Percentiles rank a stretch among this genome's conserved stretches.
Conservation (phyloP, 1,140 invertebrate species). For the Drosophila funebris region DNA sequence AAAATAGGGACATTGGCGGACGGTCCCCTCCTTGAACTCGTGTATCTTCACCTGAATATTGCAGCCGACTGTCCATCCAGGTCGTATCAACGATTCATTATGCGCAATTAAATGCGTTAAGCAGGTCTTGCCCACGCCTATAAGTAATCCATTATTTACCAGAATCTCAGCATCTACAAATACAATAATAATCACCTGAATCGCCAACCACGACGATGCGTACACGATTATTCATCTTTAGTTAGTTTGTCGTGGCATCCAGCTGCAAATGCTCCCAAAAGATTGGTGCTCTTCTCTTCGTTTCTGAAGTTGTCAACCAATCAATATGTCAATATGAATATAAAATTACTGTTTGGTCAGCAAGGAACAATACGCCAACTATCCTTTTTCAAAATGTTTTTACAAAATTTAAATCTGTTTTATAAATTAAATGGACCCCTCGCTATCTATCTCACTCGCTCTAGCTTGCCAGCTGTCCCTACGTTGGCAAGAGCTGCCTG, state of each 20-base stretch:
- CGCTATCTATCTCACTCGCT: too few species aligned
- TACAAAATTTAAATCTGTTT: not conserved
- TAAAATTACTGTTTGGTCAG: too few species aligned
- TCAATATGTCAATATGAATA: too few species aligned
- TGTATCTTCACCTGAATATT: slow-evolving; percentile 98
- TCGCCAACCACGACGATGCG: slow-evolving; percentile 96
- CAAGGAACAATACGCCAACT: too few species aligned
- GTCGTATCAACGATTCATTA: slow-evolving; percentile 92
- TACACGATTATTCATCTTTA: slow-evolving; percentile 85
- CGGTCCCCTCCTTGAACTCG: slow-evolving; percentile 97
- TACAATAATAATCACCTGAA: slow-evolving; percentile 88
- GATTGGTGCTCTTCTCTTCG: not conserved
- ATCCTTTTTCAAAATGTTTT: too few species aligned
- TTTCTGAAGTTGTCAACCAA: not conserved
- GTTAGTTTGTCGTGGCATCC: slow-evolving; percentile 85
- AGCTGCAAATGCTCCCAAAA: not conserved
- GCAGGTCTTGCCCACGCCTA: slow-evolving; percentile 97
- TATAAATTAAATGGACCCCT: too few species aligned
- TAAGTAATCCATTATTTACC: not conserved
- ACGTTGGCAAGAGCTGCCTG: too few species aligned
- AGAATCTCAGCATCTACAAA: not conserved
- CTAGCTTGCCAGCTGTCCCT: too few species aligned
- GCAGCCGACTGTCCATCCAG: slow-evolving; percentile 97
- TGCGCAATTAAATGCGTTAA: slow-evolving; percentile 96
- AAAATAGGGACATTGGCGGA: slow-evolving; percentile 95